Conservation (phyloP, 2,797 vertebrate species). For the Ibycter americanus region DNA sequence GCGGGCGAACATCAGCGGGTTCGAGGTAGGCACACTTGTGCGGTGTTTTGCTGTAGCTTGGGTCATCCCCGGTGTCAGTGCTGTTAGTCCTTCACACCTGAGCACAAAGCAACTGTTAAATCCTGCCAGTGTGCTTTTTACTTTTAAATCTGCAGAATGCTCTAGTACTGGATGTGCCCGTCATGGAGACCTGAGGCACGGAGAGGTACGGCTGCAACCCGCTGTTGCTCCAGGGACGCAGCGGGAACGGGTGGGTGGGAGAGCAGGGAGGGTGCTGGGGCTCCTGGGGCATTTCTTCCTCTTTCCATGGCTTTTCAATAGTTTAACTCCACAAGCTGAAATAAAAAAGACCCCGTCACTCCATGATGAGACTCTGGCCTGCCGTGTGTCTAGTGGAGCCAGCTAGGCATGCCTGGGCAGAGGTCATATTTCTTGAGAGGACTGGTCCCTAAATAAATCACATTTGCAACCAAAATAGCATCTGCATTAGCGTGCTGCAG, state of each 20-base stretch:
- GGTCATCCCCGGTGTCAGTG: not conserved
- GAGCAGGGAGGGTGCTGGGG: not conserved
- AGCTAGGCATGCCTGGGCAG: not conserved
- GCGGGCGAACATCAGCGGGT: not conserved
- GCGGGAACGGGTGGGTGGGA: no score
- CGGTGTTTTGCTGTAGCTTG: not conserved
- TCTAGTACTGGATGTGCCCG: conserved; percentile 3
- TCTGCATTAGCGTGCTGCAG: rapidly evolving
- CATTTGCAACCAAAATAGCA: rapidly evolving
- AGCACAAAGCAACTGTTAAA: not conserved
- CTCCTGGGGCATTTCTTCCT: rapidly evolving
- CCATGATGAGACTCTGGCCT: not conserved
- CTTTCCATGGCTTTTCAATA: not conserved
- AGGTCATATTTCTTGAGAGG: not conserved
- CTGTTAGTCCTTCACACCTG: rapidly evolving
- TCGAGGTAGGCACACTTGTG: not conserved
- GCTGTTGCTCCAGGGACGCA: rapidly evolving
- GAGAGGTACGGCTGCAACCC: not conserved
- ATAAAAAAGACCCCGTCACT: not conserved
- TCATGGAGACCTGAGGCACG: not conserved
- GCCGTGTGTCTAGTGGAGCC: rapidly evolving
- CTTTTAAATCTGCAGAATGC: not conserved
- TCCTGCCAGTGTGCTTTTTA: not conserved
- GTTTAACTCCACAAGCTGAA: not conserved
- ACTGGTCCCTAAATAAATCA: not conserved